These are phyloP conservation scores for mouse (Mus musculus) DNA, from an alignment of 2,113 vertebrate genomes.

Conservation along the genomic window GRCm39 chr8:82086501-82087000, in stretches of 20 bases:
- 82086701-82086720: neutral
- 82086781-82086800: neutral
- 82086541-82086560: neutral
- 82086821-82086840: neutral
- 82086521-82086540: neutral
- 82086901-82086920: conserved; percentile 32
- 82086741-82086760: neutral
- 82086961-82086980: neutral
- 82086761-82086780: neutral
- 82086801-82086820: neutral
- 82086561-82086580: conserved; percentile 13
- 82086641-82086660: neutral
- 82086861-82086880: neutral
- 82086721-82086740: neutral
- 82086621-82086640: neutral
- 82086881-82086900: neutral
- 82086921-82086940: neutral
- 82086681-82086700: neutral
- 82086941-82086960: neutral
- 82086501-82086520: neutral
- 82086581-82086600: neutral
- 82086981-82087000: conserved; percentile 2
- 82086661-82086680: neutral
- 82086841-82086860: neutral
- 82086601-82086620: neutral